Percentiles rank a stretch among this genome's conserved stretches.
Evolutionary conservation across 2,888 invertebrate genomes (phyloP).

Genomic region (Limnephilus auricula): DNA sequence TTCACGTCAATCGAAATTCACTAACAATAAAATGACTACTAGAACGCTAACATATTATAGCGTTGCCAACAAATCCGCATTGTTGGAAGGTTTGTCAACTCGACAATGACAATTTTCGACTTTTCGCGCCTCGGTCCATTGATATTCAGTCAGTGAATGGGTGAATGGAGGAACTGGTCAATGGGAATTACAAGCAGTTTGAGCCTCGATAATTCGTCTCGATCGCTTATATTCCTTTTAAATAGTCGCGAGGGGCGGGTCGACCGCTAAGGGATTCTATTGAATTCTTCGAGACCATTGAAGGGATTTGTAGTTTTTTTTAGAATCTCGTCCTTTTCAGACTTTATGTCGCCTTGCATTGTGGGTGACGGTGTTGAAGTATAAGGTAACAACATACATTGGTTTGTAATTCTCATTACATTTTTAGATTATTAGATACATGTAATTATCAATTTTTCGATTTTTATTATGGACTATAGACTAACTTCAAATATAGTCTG

Average conservation of each 20-base stretch:
- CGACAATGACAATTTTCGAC: slow-evolving; percentile 22
- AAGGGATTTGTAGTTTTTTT: slow-evolving; percentile 21
- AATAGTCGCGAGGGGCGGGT: slow-evolving; percentile 46
- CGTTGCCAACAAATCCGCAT: slow-evolving; percentile 12
- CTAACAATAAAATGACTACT: slow-evolving; percentile 40
- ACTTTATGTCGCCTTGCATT: slow-evolving; percentile 48
- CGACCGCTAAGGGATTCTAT: slow-evolving; percentile 45
- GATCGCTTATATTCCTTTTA: slow-evolving; percentile 61
- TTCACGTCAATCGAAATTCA: slow-evolving; percentile 61
- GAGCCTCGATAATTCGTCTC: slow-evolving; percentile 45
- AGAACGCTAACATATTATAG: slow-evolving; percentile 19
- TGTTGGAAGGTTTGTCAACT: slow-evolving; percentile 43
- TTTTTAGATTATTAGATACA: too few relatives aligned
- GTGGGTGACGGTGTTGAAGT: slow-evolving; percentile 6
- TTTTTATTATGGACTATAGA: too few relatives aligned
- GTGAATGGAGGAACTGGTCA: slow-evolving; percentile 24
- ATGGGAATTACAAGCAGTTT: slow-evolving; percentile 35
- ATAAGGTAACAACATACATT: neutral
- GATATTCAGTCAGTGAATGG: neutral
- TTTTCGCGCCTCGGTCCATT: slow-evolving; percentile 46
- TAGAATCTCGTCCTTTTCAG: slow-evolving; percentile 28
- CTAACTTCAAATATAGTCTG: too few relatives aligned
- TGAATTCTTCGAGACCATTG: slow-evolving; percentile 16
- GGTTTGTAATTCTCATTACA: too few relatives aligned
- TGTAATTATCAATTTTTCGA: too few relatives aligned